A percentile compares a stretch with the other conserved stretches of the same genome.
phyloP scores from a whole-genome alignment of 2,113 vertebrate genomes.

The Apeltes quadracus region DNA sequence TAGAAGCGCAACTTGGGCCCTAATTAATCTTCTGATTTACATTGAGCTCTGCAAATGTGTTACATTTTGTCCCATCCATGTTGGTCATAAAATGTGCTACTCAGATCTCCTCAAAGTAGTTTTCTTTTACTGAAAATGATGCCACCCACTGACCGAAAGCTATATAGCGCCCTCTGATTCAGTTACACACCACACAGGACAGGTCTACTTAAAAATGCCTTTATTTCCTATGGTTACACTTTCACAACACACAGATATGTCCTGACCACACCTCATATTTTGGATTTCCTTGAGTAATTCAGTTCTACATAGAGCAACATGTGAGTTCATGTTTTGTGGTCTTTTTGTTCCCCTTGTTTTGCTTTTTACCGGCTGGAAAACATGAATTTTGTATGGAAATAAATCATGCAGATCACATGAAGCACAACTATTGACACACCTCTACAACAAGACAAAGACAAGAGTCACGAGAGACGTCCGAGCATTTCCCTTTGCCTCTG shows the following conservation, averaged over 20 bases:
- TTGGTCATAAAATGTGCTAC: too few species aligned
- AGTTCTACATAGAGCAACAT: conserved; percentile 67
- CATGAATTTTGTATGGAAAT: conserved; percentile 58
- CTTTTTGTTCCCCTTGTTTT: conserved; percentile 44
- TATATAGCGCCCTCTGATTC: conserved; percentile 19
- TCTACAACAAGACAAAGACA: conserved; percentile 68
- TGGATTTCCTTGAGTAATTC: conserved; percentile 61
- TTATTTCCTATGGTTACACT: conserved; percentile 79
- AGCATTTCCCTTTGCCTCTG: conserved; percentile 52
- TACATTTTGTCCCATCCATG: background rate
- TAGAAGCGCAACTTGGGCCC: background rate
- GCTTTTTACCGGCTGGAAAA: conserved; percentile 57
- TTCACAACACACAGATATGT: conserved; percentile 74
- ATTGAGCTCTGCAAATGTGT: background rate
- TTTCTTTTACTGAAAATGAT: conserved; percentile 1
- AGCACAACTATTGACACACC: conserved; percentile 74
- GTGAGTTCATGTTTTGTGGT: conserved; percentile 55
- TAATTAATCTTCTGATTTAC: background rate
- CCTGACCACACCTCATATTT: conserved; percentile 62
- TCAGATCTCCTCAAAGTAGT: too few species aligned
- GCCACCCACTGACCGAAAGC: conserved; percentile 46
- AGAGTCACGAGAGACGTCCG: conserved; percentile 44
- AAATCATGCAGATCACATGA: conserved; percentile 81
- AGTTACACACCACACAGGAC: conserved; percentile 59
- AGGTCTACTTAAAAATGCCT: conserved; percentile 75